Evolutionary conservation across 2,113 vertebrate genomes (phyloP).

Genomic region (Propithecus coquereli): DNA sequence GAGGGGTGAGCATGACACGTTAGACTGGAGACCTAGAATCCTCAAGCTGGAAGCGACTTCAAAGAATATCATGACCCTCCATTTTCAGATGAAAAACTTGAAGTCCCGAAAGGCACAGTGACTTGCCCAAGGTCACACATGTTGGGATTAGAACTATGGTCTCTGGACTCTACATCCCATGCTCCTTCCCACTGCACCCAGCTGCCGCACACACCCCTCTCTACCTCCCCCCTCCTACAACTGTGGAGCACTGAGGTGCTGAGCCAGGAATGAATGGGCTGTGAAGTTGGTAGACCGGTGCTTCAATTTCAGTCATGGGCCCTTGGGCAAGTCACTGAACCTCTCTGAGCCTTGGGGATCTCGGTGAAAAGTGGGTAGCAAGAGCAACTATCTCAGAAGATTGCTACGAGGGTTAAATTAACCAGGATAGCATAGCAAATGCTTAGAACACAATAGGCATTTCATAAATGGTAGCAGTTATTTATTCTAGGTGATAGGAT

Average conservation of each 20-base stretch:
- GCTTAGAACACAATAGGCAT: neutral
- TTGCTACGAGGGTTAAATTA: neutral
- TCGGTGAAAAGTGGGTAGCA: neutral
- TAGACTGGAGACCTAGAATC: neutral
- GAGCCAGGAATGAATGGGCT: neutral
- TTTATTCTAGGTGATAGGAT: slow-evolving; percentile 28
- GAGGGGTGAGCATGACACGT: neutral
- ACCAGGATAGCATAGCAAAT: neutral
- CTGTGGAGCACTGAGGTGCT: neutral
- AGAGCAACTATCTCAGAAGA: neutral
- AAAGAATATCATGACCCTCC: slow-evolving; percentile 28
- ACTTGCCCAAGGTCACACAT: neutral
- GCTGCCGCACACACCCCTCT: neutral
- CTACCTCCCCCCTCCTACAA: neutral
- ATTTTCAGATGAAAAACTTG: slow-evolving; percentile 31
- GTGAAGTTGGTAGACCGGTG: neutral
- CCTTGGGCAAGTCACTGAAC: neutral
- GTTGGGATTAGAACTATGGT: neutral
- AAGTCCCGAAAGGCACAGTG: neutral
- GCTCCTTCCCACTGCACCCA: neutral
- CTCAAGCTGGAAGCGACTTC: neutral
- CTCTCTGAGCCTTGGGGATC: neutral
- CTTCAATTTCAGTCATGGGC: neutral
- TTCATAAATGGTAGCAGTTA: slow-evolving; percentile 20
- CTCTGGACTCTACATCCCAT: neutral